A percentile compares a stretch with the other conserved stretches of the same genome.
Evolutionary conservation across 2,797 vertebrate species (phyloP).

Genomic region (Hydrophis major): DNA sequence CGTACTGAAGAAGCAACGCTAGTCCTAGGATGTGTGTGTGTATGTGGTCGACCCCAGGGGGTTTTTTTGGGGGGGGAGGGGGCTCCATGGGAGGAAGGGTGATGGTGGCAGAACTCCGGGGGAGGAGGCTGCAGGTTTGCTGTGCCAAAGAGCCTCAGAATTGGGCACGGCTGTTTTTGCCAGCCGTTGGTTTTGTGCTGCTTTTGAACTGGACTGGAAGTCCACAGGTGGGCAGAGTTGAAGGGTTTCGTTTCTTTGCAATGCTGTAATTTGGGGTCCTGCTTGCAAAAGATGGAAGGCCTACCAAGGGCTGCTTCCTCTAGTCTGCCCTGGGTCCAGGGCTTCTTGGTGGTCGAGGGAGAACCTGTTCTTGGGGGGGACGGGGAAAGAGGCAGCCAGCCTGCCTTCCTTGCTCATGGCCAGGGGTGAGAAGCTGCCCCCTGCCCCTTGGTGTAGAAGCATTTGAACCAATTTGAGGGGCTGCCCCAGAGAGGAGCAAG

Average conservation of each 20-base stretch:
- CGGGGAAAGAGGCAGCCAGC: not conserved
- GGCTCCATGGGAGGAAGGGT: not conserved
- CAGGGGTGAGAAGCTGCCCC: not conserved
- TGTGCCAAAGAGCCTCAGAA: not conserved
- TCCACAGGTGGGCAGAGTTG: not conserved
- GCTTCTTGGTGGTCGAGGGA: too few relatives aligned
- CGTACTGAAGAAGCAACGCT: not conserved
- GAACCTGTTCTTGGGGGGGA: not conserved
- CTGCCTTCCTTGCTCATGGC: not conserved
- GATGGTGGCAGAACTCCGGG: too few relatives aligned
- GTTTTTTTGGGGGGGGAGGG: too few relatives aligned
- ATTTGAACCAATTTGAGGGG: not conserved
- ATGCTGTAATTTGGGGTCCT: not conserved
- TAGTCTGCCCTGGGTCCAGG: too few relatives aligned
- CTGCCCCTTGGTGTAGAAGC: not conserved
- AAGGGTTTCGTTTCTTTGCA: not conserved
- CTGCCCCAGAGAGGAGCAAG: not conserved
- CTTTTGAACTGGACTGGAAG: not conserved
- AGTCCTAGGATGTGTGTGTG: not conserved
- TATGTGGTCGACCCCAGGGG: too few relatives aligned
- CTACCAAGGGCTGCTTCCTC: not conserved
- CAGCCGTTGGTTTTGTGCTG: not conserved
- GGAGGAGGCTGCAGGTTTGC: not conserved
- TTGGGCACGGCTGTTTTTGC: not conserved
- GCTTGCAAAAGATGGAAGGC: accelerated